Percentiles rank a stretch among this genome's conserved stretches.
Conservation (phyloP, 2,113 vertebrate genomes). For the Chaetops frenatus region DNA sequence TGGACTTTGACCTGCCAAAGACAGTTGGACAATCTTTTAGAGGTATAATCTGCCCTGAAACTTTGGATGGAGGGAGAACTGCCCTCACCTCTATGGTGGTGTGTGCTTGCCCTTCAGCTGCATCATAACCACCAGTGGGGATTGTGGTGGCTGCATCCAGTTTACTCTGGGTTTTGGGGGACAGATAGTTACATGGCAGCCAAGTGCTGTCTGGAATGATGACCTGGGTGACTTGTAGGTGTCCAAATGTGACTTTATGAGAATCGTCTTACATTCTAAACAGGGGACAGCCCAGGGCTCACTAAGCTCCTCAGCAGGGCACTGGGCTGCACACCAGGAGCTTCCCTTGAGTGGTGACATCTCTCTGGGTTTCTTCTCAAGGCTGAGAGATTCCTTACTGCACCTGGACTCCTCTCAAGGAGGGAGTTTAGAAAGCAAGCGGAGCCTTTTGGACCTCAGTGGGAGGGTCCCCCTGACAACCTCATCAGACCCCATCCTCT, state of each 20-base stretch:
- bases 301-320: not conserved
- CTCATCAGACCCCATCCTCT: not conserved
- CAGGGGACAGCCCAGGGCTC: not conserved
- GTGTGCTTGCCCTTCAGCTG: not conserved
- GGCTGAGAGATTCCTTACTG: not conserved
- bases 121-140: not conserved
- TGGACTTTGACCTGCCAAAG: not conserved
- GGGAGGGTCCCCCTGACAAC: not conserved
- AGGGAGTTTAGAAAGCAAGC: not conserved
- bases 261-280: accelerated
- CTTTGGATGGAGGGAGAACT: not conserved
- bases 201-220: not conserved
- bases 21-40: not conserved
- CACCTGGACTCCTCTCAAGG: not conserved
- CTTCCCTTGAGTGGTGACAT: not conserved
- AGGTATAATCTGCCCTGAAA: not conserved
- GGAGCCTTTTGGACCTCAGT: not conserved
- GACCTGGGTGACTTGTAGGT: not conserved
- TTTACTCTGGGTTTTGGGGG: not conserved
- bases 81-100: not conserved
- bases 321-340: not conserved
- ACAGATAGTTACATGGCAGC: not conserved
- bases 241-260: not conserved
- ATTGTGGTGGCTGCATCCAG: not conserved
- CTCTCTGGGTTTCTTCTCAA: not conserved